A percentile compares a stretch with the other conserved stretches of the same genome.
These are phyloP conservation scores for Neoarius graeffei DNA, from an alignment of 2,113 vertebrate species.

Conservation along the genomic window DNA sequence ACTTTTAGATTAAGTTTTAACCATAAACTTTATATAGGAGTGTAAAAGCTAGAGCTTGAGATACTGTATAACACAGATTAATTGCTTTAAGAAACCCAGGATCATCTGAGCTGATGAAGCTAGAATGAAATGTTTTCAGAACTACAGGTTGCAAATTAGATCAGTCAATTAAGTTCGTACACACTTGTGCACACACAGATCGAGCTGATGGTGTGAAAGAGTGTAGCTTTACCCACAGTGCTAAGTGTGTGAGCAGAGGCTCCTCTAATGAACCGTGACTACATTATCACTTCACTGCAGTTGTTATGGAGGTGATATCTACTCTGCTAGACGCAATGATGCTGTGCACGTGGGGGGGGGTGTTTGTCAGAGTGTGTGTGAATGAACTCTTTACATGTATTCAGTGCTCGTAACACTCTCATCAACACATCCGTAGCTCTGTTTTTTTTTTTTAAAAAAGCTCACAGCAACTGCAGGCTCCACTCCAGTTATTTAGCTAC, in stretches of 20 bases:
- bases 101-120: slow-evolving; percentile 33
- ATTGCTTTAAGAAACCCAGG: slow-evolving; percentile 29
- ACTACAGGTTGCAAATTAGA: slow-evolving; percentile 45
- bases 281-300: slow-evolving; percentile 49
- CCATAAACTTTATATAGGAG: neutral
- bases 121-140: slow-evolving; percentile 26
- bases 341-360: neutral
- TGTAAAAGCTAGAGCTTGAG: neutral
- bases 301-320: slow-evolving; percentile 53
- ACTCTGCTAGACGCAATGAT: slow-evolving; percentile 48
- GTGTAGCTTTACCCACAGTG: slow-evolving; percentile 38
- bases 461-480: slow-evolving; percentile 40
- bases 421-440: slow-evolving; percentile 15
- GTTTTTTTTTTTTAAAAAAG: neutral
- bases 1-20: neutral
- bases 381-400: slow-evolving; percentile 33
- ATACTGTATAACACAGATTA: slow-evolving; percentile 14
- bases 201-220: slow-evolving; percentile 40
- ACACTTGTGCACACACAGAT: neutral
- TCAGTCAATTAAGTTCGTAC: slow-evolving; percentile 37
- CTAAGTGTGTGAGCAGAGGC: slow-evolving; percentile 38
- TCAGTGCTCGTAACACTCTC: slow-evolving; percentile 41
- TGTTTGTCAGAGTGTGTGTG: slow-evolving; percentile 19
- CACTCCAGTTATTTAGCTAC: slow-evolving; percentile 30
- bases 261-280: slow-evolving; percentile 51